These are phyloP conservation scores for Hyphantria cunea DNA, from an alignment of 1,140 invertebrate genomes.

Conservation along the genomic window DNA sequence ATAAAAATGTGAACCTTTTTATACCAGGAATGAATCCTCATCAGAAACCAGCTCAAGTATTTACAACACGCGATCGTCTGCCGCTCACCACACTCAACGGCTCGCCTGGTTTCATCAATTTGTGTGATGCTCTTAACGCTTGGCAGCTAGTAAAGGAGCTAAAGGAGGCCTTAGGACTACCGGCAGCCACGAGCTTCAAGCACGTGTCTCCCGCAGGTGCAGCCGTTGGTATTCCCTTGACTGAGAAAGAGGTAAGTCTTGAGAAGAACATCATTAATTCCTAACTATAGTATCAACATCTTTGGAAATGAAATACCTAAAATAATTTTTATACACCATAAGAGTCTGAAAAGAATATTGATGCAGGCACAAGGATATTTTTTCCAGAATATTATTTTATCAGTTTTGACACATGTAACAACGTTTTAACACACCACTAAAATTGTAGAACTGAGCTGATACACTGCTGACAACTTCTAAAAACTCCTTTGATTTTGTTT, in stretches of 20 bases:
- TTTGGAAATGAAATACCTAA: too few species aligned
- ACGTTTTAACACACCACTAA: too few species aligned
- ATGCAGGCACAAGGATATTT: too few species aligned
- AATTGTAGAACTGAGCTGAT: too few species aligned
- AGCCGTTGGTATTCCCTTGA: constrained; percentile 92
- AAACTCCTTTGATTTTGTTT: too few species aligned
- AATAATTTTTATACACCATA: too few species aligned
- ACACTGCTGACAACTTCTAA: too few species aligned
- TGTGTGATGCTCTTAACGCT: constrained; percentile 98
- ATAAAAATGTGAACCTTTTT: background rate
- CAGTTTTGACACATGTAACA: too few species aligned
- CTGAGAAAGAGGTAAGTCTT: constrained; percentile 82
- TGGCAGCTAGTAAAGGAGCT: constrained; percentile 98
- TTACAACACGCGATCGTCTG: constrained; percentile 90
- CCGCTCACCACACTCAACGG: constrained; percentile 97
- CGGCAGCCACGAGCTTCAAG: constrained; percentile 98
- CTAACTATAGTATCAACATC: too few species aligned
- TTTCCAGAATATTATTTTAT: too few species aligned
- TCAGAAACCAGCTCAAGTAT: constrained; percentile 97
- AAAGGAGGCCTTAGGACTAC: constrained; percentile 88
- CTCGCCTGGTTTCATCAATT: constrained; percentile 97
- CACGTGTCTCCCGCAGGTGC: constrained; percentile 98
- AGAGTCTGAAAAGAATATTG: too few species aligned
- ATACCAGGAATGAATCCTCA: constrained; percentile 94
- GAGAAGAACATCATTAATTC: too few species aligned